Base-by-base conservation (phyloP, 2,113 vertebrate genomes). In the Colinus virginianus region DNA sequence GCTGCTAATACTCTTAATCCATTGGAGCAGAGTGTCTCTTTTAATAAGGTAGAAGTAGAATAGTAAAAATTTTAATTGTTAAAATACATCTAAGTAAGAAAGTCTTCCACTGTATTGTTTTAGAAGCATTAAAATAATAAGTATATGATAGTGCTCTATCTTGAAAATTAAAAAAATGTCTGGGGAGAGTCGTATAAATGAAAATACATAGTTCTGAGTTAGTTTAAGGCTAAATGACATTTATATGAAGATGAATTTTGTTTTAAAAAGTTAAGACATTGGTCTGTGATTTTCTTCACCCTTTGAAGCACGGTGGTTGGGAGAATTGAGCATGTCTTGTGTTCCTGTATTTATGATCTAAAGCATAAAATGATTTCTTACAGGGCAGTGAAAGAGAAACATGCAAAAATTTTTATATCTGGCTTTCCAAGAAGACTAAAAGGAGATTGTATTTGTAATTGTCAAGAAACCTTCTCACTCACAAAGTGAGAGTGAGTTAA, bases 1-100 rank as follows among this genome's bases (percentile, higher is more conserved):
- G 98, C 99, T 19, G 98, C 99, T 92, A 99, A 99, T 97, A 98
- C 98, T 7, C 98, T 99, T 59, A 99, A 98, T 76, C 99, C 99
- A 8, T 96, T 99, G 93, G 99, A 99, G 46, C 99, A 99, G 95
- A 98, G 98, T 76, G 99, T 99, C 83, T 98, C 99, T 90, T 99
- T 99, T 95, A 99, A 99, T 97, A 99, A 99, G 99, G 99, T 99
- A 98, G 75, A 51, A 58, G 66, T 85, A 48, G 42, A 94, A 55
- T 56, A 74, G 8, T 53, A 86, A 11, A 78, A 67, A 13, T 74
- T 91, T 19, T 71, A 56, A 6, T 58, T 95, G 32, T 64, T 70
- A 11, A 43, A 90, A 55, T 79, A n/a, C 11, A 8, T 58, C 5
- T 53, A 36, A 77, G 19, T 45, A n/a, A 71, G 51, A 70, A 34